Evolutionary conservation across 92 coral and sea anemone genomes (phyloP).

Genomic region (Bergia sp.): DNA sequence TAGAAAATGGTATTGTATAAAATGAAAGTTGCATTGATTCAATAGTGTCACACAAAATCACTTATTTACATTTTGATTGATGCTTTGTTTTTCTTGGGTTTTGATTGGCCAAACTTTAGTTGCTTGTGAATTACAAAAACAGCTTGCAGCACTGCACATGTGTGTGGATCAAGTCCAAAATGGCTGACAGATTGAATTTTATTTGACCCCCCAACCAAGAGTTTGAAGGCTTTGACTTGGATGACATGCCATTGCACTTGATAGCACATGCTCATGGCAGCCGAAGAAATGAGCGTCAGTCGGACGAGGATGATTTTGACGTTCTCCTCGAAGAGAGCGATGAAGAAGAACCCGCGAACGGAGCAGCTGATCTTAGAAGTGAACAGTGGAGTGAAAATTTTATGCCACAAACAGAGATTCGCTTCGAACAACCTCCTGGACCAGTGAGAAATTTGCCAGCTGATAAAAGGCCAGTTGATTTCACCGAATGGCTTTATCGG

Average conservation of each 20-base stretch:
- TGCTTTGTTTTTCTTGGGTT: no score
- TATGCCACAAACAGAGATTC: conserved; percentile 20
- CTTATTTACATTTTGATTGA: no score
- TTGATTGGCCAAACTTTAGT: no score
- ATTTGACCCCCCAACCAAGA: background rate
- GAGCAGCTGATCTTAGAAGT: background rate
- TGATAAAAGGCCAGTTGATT: conserved; percentile 17
- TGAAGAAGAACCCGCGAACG: conserved; percentile 19
- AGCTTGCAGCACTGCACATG: no score
- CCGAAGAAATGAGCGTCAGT: conserved; percentile 16
- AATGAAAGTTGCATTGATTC: no score
- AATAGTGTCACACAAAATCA: no score
- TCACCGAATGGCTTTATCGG: conserved; percentile 34
- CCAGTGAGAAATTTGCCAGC: conserved; percentile 40
- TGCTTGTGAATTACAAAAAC: no score
- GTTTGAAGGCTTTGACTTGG: conserved; percentile 40
- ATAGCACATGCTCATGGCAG: background rate
- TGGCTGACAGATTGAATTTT: no score
- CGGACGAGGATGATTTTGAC: conserved; percentile 37
- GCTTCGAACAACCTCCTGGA: conserved; percentile 15
- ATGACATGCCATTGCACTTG: conserved; percentile 22
- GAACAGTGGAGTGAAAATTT: conserved; percentile 28
- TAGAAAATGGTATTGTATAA: no score
- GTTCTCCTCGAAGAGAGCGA: conserved; percentile 36
- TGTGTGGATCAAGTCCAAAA: no score